phyloP scores from a whole-genome alignment of 2,797 vertebrate species.

The Dendrocincla tyrannina region DNA sequence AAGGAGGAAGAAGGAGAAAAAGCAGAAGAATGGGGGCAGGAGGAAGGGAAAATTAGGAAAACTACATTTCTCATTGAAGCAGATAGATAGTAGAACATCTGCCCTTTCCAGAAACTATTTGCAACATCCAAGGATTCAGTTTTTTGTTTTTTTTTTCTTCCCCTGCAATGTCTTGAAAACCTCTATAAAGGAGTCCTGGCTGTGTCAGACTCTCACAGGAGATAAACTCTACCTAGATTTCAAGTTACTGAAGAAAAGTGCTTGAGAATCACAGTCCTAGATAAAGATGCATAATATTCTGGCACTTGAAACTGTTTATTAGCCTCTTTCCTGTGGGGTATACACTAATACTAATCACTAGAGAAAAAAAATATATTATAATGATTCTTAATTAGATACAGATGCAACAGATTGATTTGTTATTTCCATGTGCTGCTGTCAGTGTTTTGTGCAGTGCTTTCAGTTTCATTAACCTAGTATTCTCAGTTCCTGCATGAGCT shows the following conservation, averaged over 20 bases:
- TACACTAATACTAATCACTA: conserved; percentile 19
- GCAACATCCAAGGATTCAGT: background rate
- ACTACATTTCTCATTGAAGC: background rate
- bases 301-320: conserved; percentile 24
- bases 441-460: background rate
- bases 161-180: background rate
- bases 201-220: background rate
- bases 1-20: background rate
- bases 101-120: background rate
- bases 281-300: background rate
- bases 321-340: conserved; percentile 25
- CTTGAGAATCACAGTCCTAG: background rate
- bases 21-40: accelerated
- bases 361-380: conserved; percentile 38
- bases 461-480: conserved; percentile 32
- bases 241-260: background rate
- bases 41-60: background rate
- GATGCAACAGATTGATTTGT: conserved; percentile 67
- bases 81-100: background rate
- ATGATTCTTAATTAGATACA: conserved; percentile 70
- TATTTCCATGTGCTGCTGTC: conserved; percentile 56
- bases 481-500: conserved; percentile 18
- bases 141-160: background rate
- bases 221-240: background rate
- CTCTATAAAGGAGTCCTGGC: background rate